Evolutionary conservation across 2,888 invertebrate species (phyloP).

Genomic region (Amphipyra tragopoginis): DNA sequence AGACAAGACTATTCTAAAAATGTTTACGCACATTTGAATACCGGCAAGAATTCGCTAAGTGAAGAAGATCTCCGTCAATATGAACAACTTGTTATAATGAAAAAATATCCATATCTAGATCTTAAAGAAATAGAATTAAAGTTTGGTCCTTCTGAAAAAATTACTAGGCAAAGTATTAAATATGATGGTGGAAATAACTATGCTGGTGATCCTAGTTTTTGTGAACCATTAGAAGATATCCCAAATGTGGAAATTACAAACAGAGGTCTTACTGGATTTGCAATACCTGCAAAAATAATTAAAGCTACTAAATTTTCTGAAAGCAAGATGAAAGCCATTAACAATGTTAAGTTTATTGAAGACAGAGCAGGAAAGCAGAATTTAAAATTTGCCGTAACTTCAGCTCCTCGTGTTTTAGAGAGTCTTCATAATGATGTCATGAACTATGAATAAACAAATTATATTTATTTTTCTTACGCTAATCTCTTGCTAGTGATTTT

Average conservation of each 20-base stretch:
- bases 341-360: constrained; percentile 26
- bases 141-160: constrained; percentile 72
- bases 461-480: background rate
- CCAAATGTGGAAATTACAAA: constrained; percentile 82
- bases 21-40: constrained; percentile 51
- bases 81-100: constrained; percentile 83
- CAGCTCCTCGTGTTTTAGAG: constrained; percentile 3
- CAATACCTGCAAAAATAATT: constrained; percentile 74
- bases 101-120: constrained; percentile 85
- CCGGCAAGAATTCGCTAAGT: constrained; percentile 64
- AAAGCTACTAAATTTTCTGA: constrained; percentile 57
- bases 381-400: constrained; percentile 8
- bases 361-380: constrained; percentile 19
- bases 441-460: constrained; percentile 28
- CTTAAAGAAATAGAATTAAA: constrained; percentile 78
- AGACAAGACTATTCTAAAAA: constrained; percentile 64
- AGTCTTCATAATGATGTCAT: constrained; percentile 20
- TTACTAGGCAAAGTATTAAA: constrained; percentile 70
- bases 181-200: constrained; percentile 62
- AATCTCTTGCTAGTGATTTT: too few species aligned
- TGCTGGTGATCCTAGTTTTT: constrained; percentile 70
- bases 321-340: constrained; percentile 50
- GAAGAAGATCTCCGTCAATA: constrained; percentile 78
- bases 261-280: constrained; percentile 82
- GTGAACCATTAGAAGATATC: constrained; percentile 71